phyloP scores from a whole-genome alignment of 2,888 invertebrate genomes.

The Dasypolia templi region DNA sequence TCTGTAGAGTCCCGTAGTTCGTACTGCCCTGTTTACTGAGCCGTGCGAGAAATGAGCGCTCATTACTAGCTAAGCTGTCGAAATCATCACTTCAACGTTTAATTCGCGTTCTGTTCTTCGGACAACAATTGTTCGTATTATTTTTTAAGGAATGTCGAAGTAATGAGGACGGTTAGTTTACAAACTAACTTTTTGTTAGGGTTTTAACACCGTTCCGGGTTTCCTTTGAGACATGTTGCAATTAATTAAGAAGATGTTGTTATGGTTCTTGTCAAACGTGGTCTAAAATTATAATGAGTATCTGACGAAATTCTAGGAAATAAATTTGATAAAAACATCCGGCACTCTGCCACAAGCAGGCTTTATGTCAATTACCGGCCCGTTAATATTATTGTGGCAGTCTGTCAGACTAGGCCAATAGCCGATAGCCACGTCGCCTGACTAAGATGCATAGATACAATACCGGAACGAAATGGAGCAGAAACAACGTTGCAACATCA shows the following conservation, averaged over 20 bases:
- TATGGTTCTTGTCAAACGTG: neutral
- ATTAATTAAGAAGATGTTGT: neutral
- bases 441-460: constrained; percentile 4
- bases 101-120: constrained; percentile 25
- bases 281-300: neutral
- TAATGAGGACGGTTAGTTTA: constrained; percentile 33
- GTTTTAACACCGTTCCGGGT: constrained; percentile 1
- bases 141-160: constrained; percentile 22
- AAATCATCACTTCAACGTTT: constrained; percentile 25
- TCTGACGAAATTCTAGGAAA: too few species aligned
- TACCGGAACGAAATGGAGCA: constrained; percentile 45
- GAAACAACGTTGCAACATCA: constrained; percentile 24
- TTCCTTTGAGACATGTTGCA: constrained; percentile 11
- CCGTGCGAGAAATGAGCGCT: constrained; percentile 30
- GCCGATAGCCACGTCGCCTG: neutral
- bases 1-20: constrained; percentile 64
- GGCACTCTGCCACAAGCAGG: too few species aligned
- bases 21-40: constrained; percentile 55
- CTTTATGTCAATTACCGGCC: too few species aligned
- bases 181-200: constrained; percentile 27
- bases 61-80: constrained; percentile 29
- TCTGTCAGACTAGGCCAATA: neutral
- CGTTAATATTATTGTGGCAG: too few species aligned
- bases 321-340: too few species aligned
- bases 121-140: constrained; percentile 5